Evolutionary conservation across 2,797 vertebrate species (phyloP), one percentile per base, ranked within the genome.

Genomic region (Micromesistius poutassou): DNA sequence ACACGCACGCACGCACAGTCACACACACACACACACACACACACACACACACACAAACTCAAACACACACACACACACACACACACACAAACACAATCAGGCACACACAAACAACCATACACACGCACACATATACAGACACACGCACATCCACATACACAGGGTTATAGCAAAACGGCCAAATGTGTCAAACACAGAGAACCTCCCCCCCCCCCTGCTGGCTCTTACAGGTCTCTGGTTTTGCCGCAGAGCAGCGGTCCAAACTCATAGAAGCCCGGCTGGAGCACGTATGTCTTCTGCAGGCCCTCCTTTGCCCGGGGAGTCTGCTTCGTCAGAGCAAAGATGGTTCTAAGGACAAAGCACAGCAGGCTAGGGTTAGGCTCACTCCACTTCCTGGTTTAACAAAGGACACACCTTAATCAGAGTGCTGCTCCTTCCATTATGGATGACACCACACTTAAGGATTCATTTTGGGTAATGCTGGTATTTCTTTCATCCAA

Each of bases 241-340:
- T 96, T 98, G 75, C 96, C 94, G 83, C 96, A 98, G n/a, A 98
- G 92, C 82, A 98, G 90, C 0, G 97, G 95, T n/a, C 98, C 98
- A 2, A 98, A 99, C 83, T 97, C 92, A 89, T 96, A 98, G 14
- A 88, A 87, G 0, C 92, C 90, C 0, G 81, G 81, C 79, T 89
- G 89, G 76, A 93, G 75, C 10, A 97, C 55, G 9, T 95, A 98
- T 3, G 95, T 89, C 88, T 96, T 98, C 82, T 88, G 91, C 72
- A 96, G 22, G 0, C 93, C 88, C 30, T 94, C 93, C 3, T 91
- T 81, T 3, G 76, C 22, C 1, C 88, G 80, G 16, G 84, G 74
- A 25, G 88, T 86, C 76, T 88, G 90, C 80, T 93, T 96, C 81
- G 89, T 82, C 40, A 87, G 87, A 62, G 93, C 86, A 83, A 98